Evolutionary conservation across 2,113 vertebrate species (phyloP).

Genomic region (Siniperca chuatsi): DNA sequence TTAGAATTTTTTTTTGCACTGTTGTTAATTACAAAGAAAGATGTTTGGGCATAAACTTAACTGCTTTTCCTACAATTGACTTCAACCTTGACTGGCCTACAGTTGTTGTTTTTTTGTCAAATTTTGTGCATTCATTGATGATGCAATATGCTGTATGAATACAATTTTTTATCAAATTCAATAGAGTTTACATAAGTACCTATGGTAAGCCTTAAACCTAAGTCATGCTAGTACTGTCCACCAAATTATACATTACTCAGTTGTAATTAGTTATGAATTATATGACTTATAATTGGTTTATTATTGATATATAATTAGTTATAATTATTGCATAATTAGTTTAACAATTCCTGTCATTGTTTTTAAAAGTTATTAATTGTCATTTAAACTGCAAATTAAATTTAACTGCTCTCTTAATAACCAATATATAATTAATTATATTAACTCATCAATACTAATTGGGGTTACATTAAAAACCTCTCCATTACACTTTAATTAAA

Average conservation of each 20-base stretch:
- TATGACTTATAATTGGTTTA: not conserved
- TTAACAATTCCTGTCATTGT: not conserved
- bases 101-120: not conserved
- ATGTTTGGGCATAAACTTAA: not conserved
- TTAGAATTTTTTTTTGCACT: not conserved
- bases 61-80: not conserved
- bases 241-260: not conserved
- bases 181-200: not conserved
- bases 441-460: not conserved
- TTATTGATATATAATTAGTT: not conserved
- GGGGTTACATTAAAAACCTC: not conserved
- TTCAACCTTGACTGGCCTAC: not conserved
- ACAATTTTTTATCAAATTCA: not conserved
- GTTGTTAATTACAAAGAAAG: not conserved
- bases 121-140: not conserved
- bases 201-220: not conserved
- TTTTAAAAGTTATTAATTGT: not conserved
- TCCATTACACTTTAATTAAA: not conserved
- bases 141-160: not conserved
- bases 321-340: not conserved
- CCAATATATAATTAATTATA: not conserved
- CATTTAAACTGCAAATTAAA: not conserved
- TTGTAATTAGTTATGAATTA: not conserved
- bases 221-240: not conserved
- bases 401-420: not conserved